Evolutionary conservation across 1,140 invertebrate genomes (phyloP).

Genomic region (Rhyacophila brunnea): DNA sequence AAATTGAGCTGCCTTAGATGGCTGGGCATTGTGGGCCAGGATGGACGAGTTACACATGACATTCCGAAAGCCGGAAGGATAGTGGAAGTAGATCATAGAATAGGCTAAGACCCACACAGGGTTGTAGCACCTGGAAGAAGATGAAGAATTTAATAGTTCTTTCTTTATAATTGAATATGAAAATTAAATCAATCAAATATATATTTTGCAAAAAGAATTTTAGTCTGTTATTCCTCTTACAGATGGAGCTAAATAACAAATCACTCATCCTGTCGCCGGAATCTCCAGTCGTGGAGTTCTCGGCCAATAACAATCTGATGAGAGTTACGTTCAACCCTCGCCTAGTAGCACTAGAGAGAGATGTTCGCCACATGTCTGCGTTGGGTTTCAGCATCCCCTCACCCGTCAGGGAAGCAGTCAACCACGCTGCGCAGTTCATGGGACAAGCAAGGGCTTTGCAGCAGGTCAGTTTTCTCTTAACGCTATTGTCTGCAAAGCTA

Average conservation of each 20-base stretch:
- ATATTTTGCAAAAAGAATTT: no score
- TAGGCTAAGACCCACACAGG: no score
- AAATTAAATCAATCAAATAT: no score
- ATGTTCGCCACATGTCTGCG: slow-evolving; percentile 69
- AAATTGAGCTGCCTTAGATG: no score
- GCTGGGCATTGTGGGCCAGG: no score
- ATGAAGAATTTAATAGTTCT: no score
- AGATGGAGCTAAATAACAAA: slow-evolving; percentile 54
- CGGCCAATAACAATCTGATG: slow-evolving; percentile 47
- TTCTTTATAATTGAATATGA: no score
- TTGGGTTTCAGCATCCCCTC: slow-evolving; percentile 78
- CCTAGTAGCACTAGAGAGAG: slow-evolving; percentile 72
- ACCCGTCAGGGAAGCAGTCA: slow-evolving; percentile 66
- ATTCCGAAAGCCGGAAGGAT: no score
- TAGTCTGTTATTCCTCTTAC: neutral
- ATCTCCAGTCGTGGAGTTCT: slow-evolving; percentile 59
- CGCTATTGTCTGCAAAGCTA: no score
- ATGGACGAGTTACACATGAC: no score
- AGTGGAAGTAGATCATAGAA: no score
- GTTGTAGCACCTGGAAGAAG: no score
- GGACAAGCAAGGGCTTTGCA: slow-evolving; percentile 78
- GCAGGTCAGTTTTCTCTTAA: slow-evolving; percentile 60
- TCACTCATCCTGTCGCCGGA: slow-evolving; percentile 52
- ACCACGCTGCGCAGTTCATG: slow-evolving; percentile 73
- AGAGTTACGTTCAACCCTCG: slow-evolving; percentile 46